Conservation (phyloP, 64 coral and sea anemone species). For the Pocillopora damicornis region DNA sequence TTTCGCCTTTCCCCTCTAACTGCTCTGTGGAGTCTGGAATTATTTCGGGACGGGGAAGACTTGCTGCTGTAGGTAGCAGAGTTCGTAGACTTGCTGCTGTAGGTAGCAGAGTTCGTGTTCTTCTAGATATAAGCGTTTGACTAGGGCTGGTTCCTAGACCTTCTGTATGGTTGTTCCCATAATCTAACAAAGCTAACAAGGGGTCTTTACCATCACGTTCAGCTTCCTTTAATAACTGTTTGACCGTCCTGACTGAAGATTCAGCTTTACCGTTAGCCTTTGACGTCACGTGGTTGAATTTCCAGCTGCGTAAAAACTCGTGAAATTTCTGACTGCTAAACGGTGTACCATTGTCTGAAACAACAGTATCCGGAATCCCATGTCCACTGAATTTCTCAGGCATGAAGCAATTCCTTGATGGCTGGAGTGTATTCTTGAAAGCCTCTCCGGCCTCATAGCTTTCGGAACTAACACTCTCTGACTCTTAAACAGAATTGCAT, state of each 20-base stretch:
- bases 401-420: constrained; percentile 59
- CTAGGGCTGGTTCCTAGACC: not conserved
- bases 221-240: not conserved
- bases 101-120: no score
- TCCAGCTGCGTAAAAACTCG: no score
- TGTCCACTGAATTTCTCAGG: constrained; percentile 52
- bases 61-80: no score
- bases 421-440: constrained; percentile 62
- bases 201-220: not conserved
- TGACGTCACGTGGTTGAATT: no score
- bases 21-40: not conserved
- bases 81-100: no score
- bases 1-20: constrained; percentile 3
- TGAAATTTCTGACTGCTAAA: no score
- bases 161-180: not conserved
- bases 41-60: no score
- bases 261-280: not conserved
- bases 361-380: constrained; percentile 20
- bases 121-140: not conserved
- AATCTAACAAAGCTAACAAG: not conserved
- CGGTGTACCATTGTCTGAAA: no score
- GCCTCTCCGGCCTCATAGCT: constrained; percentile 51
- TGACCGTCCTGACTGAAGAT: not conserved
- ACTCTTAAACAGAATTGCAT: constrained; percentile 58
- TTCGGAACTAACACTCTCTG: constrained; percentile 65